Conservation (phyloP, 1,140 invertebrate genomes). For the Stenopsyche tienmushanensis region DNA sequence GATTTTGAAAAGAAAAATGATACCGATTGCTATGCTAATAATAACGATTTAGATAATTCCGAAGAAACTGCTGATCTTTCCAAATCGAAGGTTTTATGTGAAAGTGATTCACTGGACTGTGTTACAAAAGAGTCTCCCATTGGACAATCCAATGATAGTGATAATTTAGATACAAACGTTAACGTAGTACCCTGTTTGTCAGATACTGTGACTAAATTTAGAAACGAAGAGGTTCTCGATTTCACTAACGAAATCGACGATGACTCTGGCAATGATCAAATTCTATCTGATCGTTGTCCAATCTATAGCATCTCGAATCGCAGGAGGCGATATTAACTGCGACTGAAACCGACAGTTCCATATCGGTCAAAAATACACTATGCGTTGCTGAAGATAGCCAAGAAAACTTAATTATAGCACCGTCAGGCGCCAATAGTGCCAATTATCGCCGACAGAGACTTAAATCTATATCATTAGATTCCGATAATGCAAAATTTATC, state of each 20-base stretch:
- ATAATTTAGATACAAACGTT: constrained; percentile 22
- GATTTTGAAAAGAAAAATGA: constrained; percentile 18
- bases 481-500: constrained; percentile 57
- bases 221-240: constrained; percentile 13
- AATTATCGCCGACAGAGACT: constrained; percentile 52
- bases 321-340: neutral
- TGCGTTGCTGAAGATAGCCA: constrained; percentile 40
- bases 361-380: neutral
- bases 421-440: constrained; percentile 47
- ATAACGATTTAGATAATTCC: constrained; percentile 4
- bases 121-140: neutral
- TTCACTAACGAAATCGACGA: constrained; percentile 8
- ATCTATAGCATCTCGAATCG: neutral
- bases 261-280: constrained; percentile 1
- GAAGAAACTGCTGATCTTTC: too few relatives aligned
- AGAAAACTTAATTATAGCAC: constrained; percentile 43
- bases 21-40: constrained; percentile 2
- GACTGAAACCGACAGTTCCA: neutral
- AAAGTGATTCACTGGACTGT: constrained; percentile 24
- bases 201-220: neutral
- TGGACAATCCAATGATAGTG: neutral
- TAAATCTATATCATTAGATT: constrained; percentile 58
- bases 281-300: neutral
- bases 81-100: too few relatives aligned
- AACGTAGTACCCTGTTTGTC: neutral